Base-by-base conservation (phyloP, 2,797 vertebrate genomes). In the Muscicapa comitata region DNA sequence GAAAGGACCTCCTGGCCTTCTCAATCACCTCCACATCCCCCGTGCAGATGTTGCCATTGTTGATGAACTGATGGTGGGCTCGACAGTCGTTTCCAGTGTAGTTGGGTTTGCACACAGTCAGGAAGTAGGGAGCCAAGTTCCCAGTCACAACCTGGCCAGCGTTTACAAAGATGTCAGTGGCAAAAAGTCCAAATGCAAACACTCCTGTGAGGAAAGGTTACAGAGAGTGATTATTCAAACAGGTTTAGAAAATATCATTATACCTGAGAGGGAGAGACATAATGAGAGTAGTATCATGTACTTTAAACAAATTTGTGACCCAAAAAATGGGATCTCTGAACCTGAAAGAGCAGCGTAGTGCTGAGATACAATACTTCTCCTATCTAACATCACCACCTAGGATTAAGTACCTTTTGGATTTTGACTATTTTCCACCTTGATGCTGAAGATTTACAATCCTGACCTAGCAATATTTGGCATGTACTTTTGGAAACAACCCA, bases 91-190 rank as follows among this genome's bases (percentile, higher is more conserved):
- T 96, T 55, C 98, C 98, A 7, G 99, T 99, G 97, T 99, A 99
- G 98, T 99, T 99, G 47, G 99, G 99, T 94, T 99, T 99, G 96
- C 99, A 99, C 55, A 99, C 99, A 1, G 98, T 99, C 96, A 99
- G 98, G 97, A 99, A 99, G 98, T 99, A 99, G 2, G 99, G 99
- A 9, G 99, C 98, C 75, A 99, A 98, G 94, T 99, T 99, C 23
- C 99, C 99, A 0, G 99, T 99, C 96, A 99, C 99, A 86, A 99
- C 98, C 98, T 99, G 99, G 86, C 99, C 99, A 1, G 99, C 99
- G 1, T 99, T 99, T 95, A 99, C 99, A 94, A 99, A 99, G 98
- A 99, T 99, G 97, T 99, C 99, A 13, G 99, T 99, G 93, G 99
- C 99, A 97, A 99, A 99, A 97, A 99, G 98, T 86, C 99, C 99